These are phyloP conservation scores for Tyto alba DNA, from an alignment of 2,113 vertebrate genomes.

Conservation along the genomic window DNA sequence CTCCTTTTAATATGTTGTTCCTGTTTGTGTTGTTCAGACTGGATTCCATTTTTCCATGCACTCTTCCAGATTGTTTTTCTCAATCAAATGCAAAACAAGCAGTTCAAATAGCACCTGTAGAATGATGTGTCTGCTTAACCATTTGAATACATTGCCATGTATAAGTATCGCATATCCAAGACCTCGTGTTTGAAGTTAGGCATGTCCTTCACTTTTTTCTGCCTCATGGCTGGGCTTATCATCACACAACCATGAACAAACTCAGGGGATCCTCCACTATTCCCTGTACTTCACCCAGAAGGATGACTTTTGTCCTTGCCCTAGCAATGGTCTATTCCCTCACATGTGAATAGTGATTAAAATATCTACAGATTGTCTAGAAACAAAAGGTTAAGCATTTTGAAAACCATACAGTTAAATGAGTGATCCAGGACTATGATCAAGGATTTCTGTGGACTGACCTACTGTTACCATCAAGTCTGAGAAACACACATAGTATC, in stretches of 20 bases:
- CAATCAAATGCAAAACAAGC: neutral
- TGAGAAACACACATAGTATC: neutral
- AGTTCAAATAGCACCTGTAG: neutral
- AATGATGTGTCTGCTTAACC: neutral
- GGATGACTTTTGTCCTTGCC: neutral
- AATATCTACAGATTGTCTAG: neutral
- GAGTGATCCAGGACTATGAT: neutral
- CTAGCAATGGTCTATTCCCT: neutral
- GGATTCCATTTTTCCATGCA: neutral
- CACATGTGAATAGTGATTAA: neutral
- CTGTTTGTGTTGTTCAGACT: neutral
- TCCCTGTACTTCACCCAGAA: neutral
- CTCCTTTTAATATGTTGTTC: neutral
- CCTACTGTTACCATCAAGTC: fast-evolving
- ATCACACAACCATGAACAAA: neutral
- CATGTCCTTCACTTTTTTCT: neutral
- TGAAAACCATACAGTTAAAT: neutral
- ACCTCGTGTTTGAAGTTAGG: neutral
- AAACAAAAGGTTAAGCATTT: neutral
- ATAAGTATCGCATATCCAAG: neutral
- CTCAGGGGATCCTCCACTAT: neutral
- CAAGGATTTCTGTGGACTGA: neutral
- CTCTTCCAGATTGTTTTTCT: neutral
- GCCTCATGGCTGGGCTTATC: neutral
- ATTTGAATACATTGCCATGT: neutral